Base-by-base conservation (phyloP, 2,113 vertebrate species). In the Microtus richardsoni region DNA sequence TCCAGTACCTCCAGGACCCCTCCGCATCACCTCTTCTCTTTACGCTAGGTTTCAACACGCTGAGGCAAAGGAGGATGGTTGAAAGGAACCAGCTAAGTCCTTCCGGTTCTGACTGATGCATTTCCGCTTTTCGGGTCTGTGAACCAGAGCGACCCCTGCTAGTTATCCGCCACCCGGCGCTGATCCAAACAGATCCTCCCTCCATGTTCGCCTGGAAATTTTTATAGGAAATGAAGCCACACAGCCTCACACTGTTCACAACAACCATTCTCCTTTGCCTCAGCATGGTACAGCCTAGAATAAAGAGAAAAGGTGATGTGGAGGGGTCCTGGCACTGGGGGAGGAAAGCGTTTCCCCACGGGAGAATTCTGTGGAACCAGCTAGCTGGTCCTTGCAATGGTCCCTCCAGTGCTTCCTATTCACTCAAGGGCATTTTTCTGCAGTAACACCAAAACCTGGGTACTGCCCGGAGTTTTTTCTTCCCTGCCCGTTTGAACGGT, bases 131-230 rank as follows among this genome's bases (percentile, higher is more conserved):
- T 3, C 47, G n/a, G 49, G 39, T 54, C 11, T 24, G 64, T 41
- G 54, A 3, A 1, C 24, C 26, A 5, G 74, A 54, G 92, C 79
- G 0, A 75, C 79, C 68, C 79, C 93, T 88, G 88, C 92, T 21
- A 93, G 87, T 60, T 6, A 30, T 16, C 22, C 16, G 4, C 39
- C 0, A 26, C 68, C 58, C 44, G 36, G 39, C 11, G 22, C 30
- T 0, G 64, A 16, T 28, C 21, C 52, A 52, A 71, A 33, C 49
- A 3, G 70, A 39, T 17, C 0, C 22, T 0, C 2, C 17, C 44
- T 19, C n/a, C 19, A 6, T 4, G 5, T 14, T 58, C 39, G 4
- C 22, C 2, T 0, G 4, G 2, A 39, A 0, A 9, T 49, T 16
- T 1, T n/a, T 74, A 2, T 8, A 9, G 41, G 8, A 14, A 8